Conservation (phyloP, 2,113 vertebrate species). For the Cygnus atratus region DNA sequence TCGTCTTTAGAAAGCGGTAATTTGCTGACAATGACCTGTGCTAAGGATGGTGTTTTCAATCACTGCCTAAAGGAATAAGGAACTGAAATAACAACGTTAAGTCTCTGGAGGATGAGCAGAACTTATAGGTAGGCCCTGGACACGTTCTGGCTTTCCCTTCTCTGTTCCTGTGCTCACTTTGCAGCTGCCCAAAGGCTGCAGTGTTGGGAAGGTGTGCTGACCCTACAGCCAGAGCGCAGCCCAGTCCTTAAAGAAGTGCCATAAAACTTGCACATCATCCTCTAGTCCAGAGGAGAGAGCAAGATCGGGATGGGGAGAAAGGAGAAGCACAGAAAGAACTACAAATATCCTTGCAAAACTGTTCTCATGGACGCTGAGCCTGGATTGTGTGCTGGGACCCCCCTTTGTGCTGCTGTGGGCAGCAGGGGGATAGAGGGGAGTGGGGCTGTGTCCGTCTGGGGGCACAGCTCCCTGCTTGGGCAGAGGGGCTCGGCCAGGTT, state of each 20-base stretch:
- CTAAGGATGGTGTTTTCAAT: not conserved
- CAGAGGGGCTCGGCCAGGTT: not conserved
- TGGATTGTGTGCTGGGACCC: not conserved
- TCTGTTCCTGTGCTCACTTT: not conserved
- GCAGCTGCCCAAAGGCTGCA: not conserved
- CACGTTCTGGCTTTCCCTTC: not conserved
- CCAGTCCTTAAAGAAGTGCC: not conserved
- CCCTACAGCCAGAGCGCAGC: rapidly evolving
- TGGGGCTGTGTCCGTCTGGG: not conserved
- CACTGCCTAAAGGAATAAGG: not conserved
- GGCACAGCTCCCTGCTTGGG: not conserved
- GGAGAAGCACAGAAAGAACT: not conserved
- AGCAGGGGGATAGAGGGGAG: not conserved
- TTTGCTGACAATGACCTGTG: not conserved
- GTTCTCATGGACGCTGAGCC: not conserved
- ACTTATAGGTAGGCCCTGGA: not conserved
- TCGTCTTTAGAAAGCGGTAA: not conserved
- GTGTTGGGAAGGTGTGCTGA: not conserved
- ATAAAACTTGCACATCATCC: not conserved
- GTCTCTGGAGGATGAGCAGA: not conserved
- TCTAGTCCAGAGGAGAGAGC: not conserved
- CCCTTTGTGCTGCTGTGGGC: no score
- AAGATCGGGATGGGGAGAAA: not conserved
- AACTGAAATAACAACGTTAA: not conserved
- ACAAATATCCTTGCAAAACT: no score